Conservation (phyloP, 2,113 vertebrate species). For the Rhynchomys soricoides region DNA sequence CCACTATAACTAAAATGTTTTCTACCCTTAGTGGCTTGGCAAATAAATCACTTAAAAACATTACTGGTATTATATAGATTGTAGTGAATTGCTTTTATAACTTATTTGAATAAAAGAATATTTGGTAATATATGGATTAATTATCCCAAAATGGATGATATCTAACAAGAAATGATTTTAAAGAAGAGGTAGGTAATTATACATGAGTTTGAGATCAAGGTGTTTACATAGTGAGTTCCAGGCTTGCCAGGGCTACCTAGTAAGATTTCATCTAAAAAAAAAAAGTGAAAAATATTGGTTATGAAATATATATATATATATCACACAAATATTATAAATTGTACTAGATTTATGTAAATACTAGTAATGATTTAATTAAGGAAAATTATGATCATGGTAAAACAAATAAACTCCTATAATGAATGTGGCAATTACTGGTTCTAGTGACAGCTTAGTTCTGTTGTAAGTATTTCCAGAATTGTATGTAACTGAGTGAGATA, state of each 20-base stretch:
- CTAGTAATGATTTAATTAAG: background rate
- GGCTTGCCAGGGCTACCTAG: background rate
- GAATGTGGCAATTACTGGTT: background rate
- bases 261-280: background rate
- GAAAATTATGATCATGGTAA: background rate
- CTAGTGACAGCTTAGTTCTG: background rate
- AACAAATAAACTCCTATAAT: background rate
- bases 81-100: background rate
- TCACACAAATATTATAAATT: background rate
- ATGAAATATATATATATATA: background rate
- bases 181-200: background rate
- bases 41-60: background rate
- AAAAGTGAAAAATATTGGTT: background rate
- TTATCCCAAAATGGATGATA: background rate
- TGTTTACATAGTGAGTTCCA: background rate
- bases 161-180: background rate
- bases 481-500: background rate
- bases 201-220: background rate
- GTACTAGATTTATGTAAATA: background rate
- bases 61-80: background rate
- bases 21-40: background rate
- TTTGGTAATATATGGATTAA: background rate
- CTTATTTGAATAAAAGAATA: background rate
- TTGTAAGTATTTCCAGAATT: background rate
- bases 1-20: background rate